Evolutionary conservation across 2,888 invertebrate genomes (phyloP).

Genomic region (Patella caerulea): DNA sequence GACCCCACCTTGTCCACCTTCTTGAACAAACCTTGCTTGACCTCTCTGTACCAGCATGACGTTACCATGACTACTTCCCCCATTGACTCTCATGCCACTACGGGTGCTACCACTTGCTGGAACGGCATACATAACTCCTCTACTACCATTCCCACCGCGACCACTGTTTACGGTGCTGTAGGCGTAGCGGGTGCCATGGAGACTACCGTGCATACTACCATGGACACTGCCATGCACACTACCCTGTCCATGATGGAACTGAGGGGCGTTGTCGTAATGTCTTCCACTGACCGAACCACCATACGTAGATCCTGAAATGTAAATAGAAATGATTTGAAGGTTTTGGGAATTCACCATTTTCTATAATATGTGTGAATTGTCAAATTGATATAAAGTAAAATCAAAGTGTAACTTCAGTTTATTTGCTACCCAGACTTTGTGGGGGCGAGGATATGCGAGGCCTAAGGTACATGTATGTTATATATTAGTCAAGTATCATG

Average conservation of each 20-base stretch:
- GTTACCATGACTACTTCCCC: not conserved
- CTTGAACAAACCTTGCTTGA: not conserved
- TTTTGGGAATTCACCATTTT: not conserved
- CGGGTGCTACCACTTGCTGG: not conserved
- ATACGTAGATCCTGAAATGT: slow-evolving; percentile 26
- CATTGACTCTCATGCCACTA: not conserved
- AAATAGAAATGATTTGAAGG: slow-evolving; percentile 5
- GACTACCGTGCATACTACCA: slow-evolving; percentile 9
- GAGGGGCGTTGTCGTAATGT: slow-evolving; percentile 58
- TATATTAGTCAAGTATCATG: no score
- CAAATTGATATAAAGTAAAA: no score
- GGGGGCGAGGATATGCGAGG: no score
- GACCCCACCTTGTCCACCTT: not conserved
- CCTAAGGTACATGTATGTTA: no score
- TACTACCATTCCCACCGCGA: not conserved
- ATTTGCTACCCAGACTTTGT: no score
- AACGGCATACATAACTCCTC: not conserved
- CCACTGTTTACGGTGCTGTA: not conserved
- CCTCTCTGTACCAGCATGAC: not conserved
- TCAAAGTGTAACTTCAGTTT: no score
- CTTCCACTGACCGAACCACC: slow-evolving; percentile 29
- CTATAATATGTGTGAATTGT: no score
- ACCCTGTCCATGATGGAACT: slow-evolving; percentile 51
- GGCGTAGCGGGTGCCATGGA: not conserved
- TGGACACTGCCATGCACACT: slow-evolving; percentile 29